A percentile compares a stretch with the other conserved stretches of the same genome.
These are phyloP conservation scores for Diuraphis noxia DNA, from an alignment of 1,140 invertebrate species.

Conservation along the genomic window DNA sequence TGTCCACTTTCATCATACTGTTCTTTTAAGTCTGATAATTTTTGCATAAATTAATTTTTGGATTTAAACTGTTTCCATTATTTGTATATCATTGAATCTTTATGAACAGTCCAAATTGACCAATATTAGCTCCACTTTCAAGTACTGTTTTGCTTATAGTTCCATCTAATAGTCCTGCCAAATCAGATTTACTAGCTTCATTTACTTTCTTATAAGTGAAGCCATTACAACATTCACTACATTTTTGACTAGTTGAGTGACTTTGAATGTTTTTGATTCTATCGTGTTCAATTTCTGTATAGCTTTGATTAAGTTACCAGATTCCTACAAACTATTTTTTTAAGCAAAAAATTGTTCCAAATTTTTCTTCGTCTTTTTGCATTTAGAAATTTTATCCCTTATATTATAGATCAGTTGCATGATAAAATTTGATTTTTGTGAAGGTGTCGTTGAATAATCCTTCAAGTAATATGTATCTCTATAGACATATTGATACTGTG, in stretches of 20 bases:
- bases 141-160: slow-evolving; percentile 70
- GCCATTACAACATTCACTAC: slow-evolving; percentile 82
- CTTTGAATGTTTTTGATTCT: slow-evolving; percentile 80
- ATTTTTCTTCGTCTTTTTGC: slow-evolving; percentile 98
- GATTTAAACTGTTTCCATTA: slow-evolving; percentile 99
- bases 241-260: slow-evolving; percentile 80
- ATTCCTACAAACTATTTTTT: slow-evolving; percentile 96
- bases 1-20: slow-evolving; percentile 99
- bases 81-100: slow-evolving; percentile 94
- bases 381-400: slow-evolving; percentile 90
- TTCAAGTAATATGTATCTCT: slow-evolving; percentile 4
- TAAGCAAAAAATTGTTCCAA: slow-evolving; percentile 96
- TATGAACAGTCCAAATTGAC: slow-evolving; percentile 82
- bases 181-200: slow-evolving; percentile 89
- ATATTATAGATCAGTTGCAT: slow-evolving; percentile 91
- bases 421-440: slow-evolving; percentile 72
- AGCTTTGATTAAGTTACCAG: slow-evolving; percentile 92
- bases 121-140: slow-evolving; percentile 84
- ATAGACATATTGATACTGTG: background rate
- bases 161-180: slow-evolving; percentile 64
- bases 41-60: slow-evolving; percentile 94
- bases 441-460: slow-evolving; percentile 62
- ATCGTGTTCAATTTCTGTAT: slow-evolving; percentile 85
- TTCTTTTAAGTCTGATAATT: slow-evolving; percentile 96
- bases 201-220: slow-evolving; percentile 83